These are phyloP conservation scores for Paracanthobrama guichenoti DNA, from an alignment of 2,113 vertebrate species.

Conservation along the genomic window DNA sequence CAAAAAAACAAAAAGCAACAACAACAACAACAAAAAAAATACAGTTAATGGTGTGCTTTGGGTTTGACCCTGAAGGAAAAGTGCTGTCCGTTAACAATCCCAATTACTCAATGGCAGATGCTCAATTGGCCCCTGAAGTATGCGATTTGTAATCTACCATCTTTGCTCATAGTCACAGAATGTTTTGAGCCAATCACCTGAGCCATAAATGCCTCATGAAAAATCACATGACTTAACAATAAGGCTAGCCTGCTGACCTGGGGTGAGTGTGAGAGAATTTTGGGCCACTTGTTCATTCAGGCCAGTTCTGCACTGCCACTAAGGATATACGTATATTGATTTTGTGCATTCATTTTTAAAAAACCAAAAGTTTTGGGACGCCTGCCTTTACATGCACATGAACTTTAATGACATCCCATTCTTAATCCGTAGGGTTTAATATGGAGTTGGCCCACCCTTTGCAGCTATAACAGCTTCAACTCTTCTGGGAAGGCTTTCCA, in stretches of 20 bases:
- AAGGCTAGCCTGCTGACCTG: neutral
- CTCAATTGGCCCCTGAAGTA: neutral
- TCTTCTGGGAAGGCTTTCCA: no score
- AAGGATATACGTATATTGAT: neutral
- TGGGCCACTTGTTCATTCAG: neutral
- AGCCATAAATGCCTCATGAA: neutral
- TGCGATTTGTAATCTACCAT: neutral
- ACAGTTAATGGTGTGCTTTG: slow-evolving; percentile 53
- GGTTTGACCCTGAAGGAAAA: slow-evolving; percentile 37
- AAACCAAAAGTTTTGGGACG: no score
- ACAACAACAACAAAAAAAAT: no score
- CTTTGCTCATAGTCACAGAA: neutral
- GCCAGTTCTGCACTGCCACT: neutral
- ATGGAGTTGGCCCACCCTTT: no score
- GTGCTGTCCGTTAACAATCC: neutral
- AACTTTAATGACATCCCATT: no score
- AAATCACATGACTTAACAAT: neutral
- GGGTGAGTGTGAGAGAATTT: neutral
- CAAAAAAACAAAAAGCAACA: slow-evolving; percentile 55
- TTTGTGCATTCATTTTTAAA: neutral
- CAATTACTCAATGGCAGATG: neutral
- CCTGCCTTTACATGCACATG: no score
- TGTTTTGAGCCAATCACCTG: neutral
- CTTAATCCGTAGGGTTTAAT: no score
- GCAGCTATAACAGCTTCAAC: no score